phyloP scores from a whole-genome alignment of 2,888 invertebrate species.

The Xestia rhomboidea region DNA sequence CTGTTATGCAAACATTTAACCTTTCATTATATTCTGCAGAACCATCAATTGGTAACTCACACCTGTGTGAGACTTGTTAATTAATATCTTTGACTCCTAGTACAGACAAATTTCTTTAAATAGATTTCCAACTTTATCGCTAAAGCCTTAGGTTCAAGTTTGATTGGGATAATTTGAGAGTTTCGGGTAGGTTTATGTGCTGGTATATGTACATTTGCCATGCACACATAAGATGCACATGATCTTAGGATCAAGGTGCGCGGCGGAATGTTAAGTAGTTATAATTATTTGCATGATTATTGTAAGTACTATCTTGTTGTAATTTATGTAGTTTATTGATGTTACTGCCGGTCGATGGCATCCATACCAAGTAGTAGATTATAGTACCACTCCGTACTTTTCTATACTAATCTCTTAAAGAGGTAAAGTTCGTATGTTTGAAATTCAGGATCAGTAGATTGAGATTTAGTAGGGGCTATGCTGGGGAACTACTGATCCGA shows the following conservation, averaged over 20 bases:
- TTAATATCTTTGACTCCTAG: slow-evolving; percentile 11
- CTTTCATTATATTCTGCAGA: neutral
- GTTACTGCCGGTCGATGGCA: neutral
- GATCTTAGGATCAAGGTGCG: slow-evolving; percentile 14
- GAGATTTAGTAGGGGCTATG: no score
- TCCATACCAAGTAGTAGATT: slow-evolving; percentile 43
- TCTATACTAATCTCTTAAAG: neutral
- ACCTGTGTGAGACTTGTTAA: slow-evolving; percentile 9
- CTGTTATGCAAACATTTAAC: neutral
- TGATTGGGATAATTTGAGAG: no score
- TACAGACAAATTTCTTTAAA: no score
- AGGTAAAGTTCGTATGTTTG: neutral
- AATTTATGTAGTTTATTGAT: neutral
- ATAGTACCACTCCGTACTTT: neutral
- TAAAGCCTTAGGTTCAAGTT: no score
- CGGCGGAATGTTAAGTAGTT: slow-evolving; percentile 39
- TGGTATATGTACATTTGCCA: neutral
- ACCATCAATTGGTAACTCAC: slow-evolving; percentile 6
- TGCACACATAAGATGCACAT: slow-evolving; percentile 5
- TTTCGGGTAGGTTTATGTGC: neutral
- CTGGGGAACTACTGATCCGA: neutral
- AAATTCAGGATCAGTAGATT: no score
- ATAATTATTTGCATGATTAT: slow-evolving; percentile 29
- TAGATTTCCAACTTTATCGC: no score
- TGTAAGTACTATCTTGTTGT: neutral